These are phyloP conservation scores for Pachypsylla venusta DNA, from an alignment of 1,140 invertebrate species.

Conservation along the genomic window DNA sequence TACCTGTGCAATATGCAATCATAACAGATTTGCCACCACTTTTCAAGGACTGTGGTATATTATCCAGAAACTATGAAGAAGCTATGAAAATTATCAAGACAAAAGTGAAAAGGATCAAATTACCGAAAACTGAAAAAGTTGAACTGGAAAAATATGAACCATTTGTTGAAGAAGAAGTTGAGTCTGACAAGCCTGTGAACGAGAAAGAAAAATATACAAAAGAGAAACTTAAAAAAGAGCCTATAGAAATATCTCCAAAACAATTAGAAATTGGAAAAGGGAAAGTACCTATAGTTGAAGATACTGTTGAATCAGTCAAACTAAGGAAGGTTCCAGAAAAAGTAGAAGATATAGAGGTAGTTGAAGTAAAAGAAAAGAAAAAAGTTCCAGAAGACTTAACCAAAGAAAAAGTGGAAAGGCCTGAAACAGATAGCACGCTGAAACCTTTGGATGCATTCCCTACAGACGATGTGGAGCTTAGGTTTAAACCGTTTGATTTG, in stretches of 20 bases:
- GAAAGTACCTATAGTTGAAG: slow-evolving; percentile 21
- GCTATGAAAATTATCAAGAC: slow-evolving; percentile 28
- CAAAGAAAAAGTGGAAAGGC: slow-evolving; percentile 16
- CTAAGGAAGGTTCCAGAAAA: slow-evolving; percentile 26
- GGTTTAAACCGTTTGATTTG: background rate
- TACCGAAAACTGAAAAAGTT: slow-evolving; percentile 21
- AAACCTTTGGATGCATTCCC: slow-evolving; percentile 18
- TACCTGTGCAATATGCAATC: slow-evolving; percentile 20
- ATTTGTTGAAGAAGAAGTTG: slow-evolving; percentile 25
- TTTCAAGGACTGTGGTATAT: slow-evolving; percentile 25
- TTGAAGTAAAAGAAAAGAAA: slow-evolving; percentile 22
- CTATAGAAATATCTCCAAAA: slow-evolving; percentile 15
- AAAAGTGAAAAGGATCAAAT: slow-evolving; percentile 25
- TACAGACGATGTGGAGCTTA: slow-evolving; percentile 4
- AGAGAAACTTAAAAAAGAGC: too few species aligned
- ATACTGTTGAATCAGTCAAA: slow-evolving; percentile 23
- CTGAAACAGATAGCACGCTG: slow-evolving; percentile 18
- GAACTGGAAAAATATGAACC: slow-evolving; percentile 23
- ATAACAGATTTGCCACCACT: slow-evolving; percentile 23
- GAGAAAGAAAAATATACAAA: slow-evolving; percentile 13
- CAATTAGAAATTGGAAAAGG: slow-evolving; percentile 21
- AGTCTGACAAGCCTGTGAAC: slow-evolving; percentile 19
- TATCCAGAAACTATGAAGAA: slow-evolving; percentile 30
- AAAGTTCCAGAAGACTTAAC: slow-evolving; percentile 22
- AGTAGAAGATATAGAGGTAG: slow-evolving; percentile 22